Evolutionary conservation across 2,113 vertebrate species (phyloP).

Genomic region (Elephantulus edwardii): DNA sequence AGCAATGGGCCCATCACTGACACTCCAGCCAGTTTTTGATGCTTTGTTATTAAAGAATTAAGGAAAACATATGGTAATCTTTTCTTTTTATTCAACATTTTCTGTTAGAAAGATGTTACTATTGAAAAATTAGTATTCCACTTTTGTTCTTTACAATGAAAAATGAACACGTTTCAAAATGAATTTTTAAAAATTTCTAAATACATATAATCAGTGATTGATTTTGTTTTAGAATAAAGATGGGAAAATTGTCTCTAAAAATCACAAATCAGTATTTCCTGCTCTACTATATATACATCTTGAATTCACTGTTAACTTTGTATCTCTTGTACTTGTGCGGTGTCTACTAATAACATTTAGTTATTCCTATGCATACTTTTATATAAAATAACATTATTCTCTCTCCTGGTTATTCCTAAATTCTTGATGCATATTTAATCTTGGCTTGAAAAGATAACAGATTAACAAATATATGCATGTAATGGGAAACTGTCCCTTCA

Average conservation of each 20-base stretch:
- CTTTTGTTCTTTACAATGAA: slow-evolving; percentile 10
- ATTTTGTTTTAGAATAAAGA: slow-evolving; percentile 38
- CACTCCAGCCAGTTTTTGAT: too few relatives aligned
- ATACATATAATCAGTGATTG: neutral
- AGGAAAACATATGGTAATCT: neutral
- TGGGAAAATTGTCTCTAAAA: neutral
- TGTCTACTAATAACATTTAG: slow-evolving; percentile 7
- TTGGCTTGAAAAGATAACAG: slow-evolving; percentile 6
- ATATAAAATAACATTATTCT: neutral
- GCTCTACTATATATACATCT: neutral
- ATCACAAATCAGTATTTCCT: neutral
- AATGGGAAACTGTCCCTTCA: slow-evolving; percentile 33
- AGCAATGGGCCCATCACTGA: too few relatives aligned
- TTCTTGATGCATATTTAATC: neutral
- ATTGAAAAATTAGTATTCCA: slow-evolving; percentile 5
- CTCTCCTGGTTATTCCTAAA: neutral
- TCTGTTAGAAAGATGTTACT: neutral
- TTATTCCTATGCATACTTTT: neutral
- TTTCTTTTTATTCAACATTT: neutral
- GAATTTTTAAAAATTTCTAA: slow-evolving; percentile 36
- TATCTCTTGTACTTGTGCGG: neutral
- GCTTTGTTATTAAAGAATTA: neutral
- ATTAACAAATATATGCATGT: slow-evolving; percentile 4
- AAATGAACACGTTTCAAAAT: slow-evolving; percentile 14
- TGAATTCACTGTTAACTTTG: neutral